Base-by-base conservation (phyloP, 2,888 invertebrate species). In the Phaedon cochleariae region DNA sequence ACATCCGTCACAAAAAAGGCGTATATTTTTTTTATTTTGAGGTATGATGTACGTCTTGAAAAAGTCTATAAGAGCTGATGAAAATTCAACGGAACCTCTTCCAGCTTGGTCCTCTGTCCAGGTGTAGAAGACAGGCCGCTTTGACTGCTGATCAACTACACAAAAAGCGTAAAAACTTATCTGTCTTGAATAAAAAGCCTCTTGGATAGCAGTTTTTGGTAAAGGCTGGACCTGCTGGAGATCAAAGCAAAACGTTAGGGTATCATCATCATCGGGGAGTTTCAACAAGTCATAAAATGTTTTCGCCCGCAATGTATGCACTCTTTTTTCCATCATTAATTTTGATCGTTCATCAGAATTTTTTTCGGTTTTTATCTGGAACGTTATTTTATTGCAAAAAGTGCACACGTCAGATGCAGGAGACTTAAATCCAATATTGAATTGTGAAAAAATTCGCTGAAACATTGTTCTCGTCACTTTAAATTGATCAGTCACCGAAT, bases 101-200 rank as follows among this genome's bases (percentile, higher is more conserved):
- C 57, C 21, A 20, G 45, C 57, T 22, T 57, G 22, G 45, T 41
- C 45, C 41, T 45, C 57, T 20, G 22, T 31, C 26, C 45, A 57
- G 21, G 57, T 34, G 15, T 57, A 41, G 26, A 57, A 57, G 45
- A 57, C 45, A n/a, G 45, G 22, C 26, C n/a, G 20, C 10, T 37
- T 12, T 17, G 9, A n/a, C 37, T 55, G 18, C 21, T 31, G 21
- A 55, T 21, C 54, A 31, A 34, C 21, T n/a, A 55, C 37, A 37
- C 55, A 17, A 21, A 55, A 55, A 15, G 29, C 18, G 37, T 55
- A 55, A 29, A 21, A 37, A 55, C 17, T 12, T 5, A 17, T 1
- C n/a, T 55, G 55, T 9, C 26, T 12, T 53, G 29, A 12, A 29
- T 53, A 53, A 53, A 26, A 53, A 29, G 53, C 34, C n/a, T 29